These are phyloP conservation scores for Telmatochromis brachygnathus DNA, from an alignment of 2,113 vertebrate genomes.

Conservation along the genomic window DNA sequence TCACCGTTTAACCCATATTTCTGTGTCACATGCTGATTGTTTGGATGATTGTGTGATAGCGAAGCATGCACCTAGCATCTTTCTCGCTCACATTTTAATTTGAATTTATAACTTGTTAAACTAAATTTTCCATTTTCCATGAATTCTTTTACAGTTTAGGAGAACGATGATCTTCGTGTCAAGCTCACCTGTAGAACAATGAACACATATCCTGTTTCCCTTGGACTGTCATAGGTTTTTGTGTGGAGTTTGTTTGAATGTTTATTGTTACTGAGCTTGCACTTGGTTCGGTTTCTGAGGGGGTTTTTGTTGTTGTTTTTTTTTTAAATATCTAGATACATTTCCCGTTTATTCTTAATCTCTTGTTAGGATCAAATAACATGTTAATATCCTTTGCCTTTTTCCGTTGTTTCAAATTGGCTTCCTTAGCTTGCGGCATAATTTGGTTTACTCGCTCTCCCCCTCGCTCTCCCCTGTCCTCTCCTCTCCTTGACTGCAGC, in stretches of 20 bases:
- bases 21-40: constrained; percentile 28
- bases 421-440: neutral
- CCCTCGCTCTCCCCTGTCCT: neutral
- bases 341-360: neutral
- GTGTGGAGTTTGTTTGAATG: neutral
- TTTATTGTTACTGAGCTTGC: neutral
- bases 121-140: neutral
- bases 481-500: constrained; percentile 39
- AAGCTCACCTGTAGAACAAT: neutral
- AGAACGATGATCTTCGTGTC: neutral
- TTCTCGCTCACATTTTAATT: neutral
- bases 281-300: neutral
- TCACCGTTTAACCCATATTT: constrained; percentile 3
- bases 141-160: neutral
- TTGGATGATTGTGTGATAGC: constrained; percentile 16
- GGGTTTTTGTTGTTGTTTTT: fast-evolving
- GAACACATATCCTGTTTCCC: neutral
- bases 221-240: neutral
- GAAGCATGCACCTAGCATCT: neutral
- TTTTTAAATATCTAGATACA: neutral
- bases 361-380: neutral
- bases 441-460: neutral
- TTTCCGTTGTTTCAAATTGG: neutral
- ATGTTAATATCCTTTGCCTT: neutral
- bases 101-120: neutral